Base-by-base conservation (phyloP, 2,888 invertebrate genomes). In the Athripsodes cinereus region DNA sequence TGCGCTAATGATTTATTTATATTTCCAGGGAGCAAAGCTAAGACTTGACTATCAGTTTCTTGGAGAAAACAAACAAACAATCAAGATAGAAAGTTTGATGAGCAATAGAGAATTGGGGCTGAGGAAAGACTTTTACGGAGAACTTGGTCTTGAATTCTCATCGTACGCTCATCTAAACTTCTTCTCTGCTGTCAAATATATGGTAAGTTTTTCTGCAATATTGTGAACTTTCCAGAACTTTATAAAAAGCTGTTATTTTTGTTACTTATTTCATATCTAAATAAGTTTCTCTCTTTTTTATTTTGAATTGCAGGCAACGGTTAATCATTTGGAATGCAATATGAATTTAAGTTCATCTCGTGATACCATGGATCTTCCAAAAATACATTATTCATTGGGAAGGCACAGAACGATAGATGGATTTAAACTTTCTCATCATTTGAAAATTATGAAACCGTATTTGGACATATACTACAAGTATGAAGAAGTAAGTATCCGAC, bases 151-250 rank as follows among this genome's bases (percentile, higher is more conserved):
- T 65, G 81, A 84, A 58, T 87, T 89, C 11, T 85, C 89, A 0
- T 89, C 90, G 0, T 90, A 92, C 72, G 87, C 90, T 0, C 81
- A 82, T 40, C 80, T 87, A 57, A 86, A 90, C 70, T 86, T 89
- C 68, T 83, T 82, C 58, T 74, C 85, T 1, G 80, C 84, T 49
- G 66, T 82, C 22, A 84, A 81, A 63, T 85, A 86, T 74, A 76
- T 83, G 74, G 86, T 86, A 70, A 76, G 79, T n/a, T 31, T 31
- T 31, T 11, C 6, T 31, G 8, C 31, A 8, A 31, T 31, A 31
- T 8, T 31, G 31, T 8, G 6, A 8, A 31, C 11, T 31, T 31
- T 31, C 31, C 31, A 31, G 31, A 8, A 31, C 11, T 11, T 8
- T 31, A n/a, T n/a, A n/a, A n/a, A n/a, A n/a, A n/a, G n/a, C n/a